Percentiles rank a stretch among this genome's conserved stretches.
Conservation (phyloP, 1,140 invertebrate genomes). For the Bursaphelenchus mucronatus region DNA sequence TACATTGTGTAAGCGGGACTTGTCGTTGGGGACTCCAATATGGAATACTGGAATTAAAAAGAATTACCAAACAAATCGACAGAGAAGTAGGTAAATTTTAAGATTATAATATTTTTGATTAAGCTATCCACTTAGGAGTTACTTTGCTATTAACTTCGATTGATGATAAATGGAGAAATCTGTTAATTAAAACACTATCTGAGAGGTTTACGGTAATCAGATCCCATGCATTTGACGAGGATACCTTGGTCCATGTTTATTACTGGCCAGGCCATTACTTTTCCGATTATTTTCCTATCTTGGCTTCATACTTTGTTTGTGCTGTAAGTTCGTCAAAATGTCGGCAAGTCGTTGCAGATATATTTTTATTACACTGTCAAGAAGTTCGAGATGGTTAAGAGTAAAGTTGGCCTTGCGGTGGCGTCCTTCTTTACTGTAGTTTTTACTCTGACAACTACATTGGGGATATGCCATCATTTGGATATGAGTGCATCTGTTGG, state of each 20-base stretch:
- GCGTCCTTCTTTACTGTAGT: slow-evolving; percentile 81
- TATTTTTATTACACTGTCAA: slow-evolving; percentile 55
- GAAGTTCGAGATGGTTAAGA: slow-evolving; percentile 81
- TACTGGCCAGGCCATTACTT: slow-evolving; percentile 49
- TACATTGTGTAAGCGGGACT: slow-evolving; percentile 43
- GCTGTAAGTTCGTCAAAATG: slow-evolving; percentile 21
- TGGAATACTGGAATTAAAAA: slow-evolving; percentile 42
- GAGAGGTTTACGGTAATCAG: slow-evolving; percentile 36
- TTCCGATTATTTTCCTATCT: slow-evolving; percentile 48
- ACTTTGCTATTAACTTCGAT: slow-evolving; percentile 37
- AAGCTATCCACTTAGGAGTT: slow-evolving; percentile 46
- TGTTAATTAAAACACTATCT: slow-evolving; percentile 21
- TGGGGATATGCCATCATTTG: slow-evolving; percentile 87
- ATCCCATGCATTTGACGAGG: slow-evolving; percentile 38
- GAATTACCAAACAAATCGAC: slow-evolving; percentile 49
- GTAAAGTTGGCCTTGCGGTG: slow-evolving; percentile 81
- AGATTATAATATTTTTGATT: slow-evolving; percentile 16
- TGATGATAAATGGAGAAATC: slow-evolving; percentile 28
- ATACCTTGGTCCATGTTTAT: slow-evolving; percentile 50
- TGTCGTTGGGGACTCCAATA: slow-evolving; percentile 44
- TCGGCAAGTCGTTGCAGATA: slow-evolving; percentile 22
- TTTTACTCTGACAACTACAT: slow-evolving; percentile 82
- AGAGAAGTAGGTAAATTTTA: slow-evolving; percentile 38
- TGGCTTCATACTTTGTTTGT: slow-evolving; percentile 48
- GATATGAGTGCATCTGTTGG: slow-evolving; percentile 67